phyloP scores from a whole-genome alignment of 2,113 vertebrate genomes.

The Brachypodius melanocephalos region DNA sequence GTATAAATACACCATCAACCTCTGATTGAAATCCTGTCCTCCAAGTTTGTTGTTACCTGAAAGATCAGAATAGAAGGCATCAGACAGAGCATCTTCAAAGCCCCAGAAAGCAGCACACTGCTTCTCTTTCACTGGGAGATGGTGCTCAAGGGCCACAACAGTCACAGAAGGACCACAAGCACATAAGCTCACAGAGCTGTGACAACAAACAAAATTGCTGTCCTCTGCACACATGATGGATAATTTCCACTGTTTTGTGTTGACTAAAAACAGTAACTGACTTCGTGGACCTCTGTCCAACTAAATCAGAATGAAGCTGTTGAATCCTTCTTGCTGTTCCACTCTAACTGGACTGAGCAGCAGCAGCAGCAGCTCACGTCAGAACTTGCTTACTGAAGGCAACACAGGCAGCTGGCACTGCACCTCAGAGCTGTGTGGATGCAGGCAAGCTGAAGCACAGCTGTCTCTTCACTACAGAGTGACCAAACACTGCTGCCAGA shows the following conservation, averaged over 20 bases:
- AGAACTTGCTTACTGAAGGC: background rate
- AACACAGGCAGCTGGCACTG: background rate
- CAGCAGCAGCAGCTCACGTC: background rate
- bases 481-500: background rate
- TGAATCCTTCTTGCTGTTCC: background rate
- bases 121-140: background rate
- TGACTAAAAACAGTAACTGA: background rate
- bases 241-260: background rate
- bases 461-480: background rate
- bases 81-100: background rate
- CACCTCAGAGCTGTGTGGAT: background rate
- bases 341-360: background rate
- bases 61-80: conserved; percentile 3
- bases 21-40: conserved; percentile 96
- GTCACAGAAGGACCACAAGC: background rate
- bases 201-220: background rate
- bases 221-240: fast-evolving
- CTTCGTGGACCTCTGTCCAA: background rate
- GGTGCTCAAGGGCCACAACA: background rate
- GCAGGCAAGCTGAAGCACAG: background rate
- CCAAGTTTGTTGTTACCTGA: conserved; percentile 96
- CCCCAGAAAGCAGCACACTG: background rate
- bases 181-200: background rate
- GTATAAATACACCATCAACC: conserved; percentile 84
- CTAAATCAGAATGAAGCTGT: background rate